Evolutionary conservation across 2,888 invertebrate genomes (phyloP), one percentile per base, ranked within the genome.

Genomic region (Eremobia ochroleuca): DNA sequence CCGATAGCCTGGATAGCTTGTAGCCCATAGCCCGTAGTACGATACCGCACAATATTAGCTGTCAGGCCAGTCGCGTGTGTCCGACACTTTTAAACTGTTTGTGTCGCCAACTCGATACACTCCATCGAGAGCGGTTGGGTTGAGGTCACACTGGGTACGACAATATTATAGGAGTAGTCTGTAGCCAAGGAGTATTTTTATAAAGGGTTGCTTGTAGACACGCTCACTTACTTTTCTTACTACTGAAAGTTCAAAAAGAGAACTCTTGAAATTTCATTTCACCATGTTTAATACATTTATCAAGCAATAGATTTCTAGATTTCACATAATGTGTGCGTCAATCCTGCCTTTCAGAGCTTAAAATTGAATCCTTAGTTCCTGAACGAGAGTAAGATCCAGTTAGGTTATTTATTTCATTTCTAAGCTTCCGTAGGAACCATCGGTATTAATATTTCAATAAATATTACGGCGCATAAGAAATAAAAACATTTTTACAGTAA

Each of bases 41-140:
- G 83, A 75, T 64, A 82, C 78, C 78, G 65, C 83, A 82, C 84
- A 81, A 88, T 90, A 91, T 91, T 89, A 89, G 87, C 89, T 90
- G 91, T 79, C 91, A 89, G 85, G 65, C 72, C 89, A 88, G 88
- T 73, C 82, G 88, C 83, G 84, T 92, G 92, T 80, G 85, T 74
- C 80, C 80, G 92, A 88, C 90, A 90, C 84, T 90, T 90, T 89
- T 87, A 88, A 90, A 89, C 85, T 85, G 90, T 83, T 90, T 88
- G 87, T 88, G 84, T 90, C 87, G 85, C 86, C 82, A 82, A 83
- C 89, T 78, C 87, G 79, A 86, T 89, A 88, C 82, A 85, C 73
- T 71, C 77, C 67, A 74, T 77, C 69, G 77, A 77, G 76, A 70
- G 34, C 40, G 59, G 4, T 43, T 15, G 25, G 34, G 80, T 62